Base-by-base conservation (phyloP, 2,797 vertebrate genomes). In the Morelia viridis region DNA sequence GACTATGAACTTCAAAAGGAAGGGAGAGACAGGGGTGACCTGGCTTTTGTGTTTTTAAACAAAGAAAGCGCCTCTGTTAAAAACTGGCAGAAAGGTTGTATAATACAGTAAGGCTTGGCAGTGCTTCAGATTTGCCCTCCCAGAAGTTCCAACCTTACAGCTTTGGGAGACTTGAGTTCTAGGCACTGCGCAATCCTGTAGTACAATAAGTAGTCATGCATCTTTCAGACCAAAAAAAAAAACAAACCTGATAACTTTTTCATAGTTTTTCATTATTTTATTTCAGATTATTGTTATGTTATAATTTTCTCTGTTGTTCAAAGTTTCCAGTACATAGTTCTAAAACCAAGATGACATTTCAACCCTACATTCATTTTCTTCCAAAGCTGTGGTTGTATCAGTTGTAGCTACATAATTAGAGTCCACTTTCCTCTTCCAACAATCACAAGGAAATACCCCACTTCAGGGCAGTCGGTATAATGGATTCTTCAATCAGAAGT, bases 251-350 rank as follows among this genome's bases (percentile, higher is more conserved):
- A 96, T 97, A 96, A 96, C 96, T 97, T 53, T 97, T 97, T 95
- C 95, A 87, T 95, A 94, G 96, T 97, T 94, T 97, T 97, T 93
- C 95, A 97, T 97, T 97, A 95, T 92, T 96, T 96, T 97, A 96
- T 95, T 96, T 97, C 95, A 93, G 87, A 13, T 95, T 97, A 98
- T 93, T 96, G 96, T 97, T 97, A 84, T 80, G 89, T 94, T 95
- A 90, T 91, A 1, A 94, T 95, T 93, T 95, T 91, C 83, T 94
- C 94, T 96, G 95, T 97, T 96, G 89, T 93, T 97, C 94, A 96
- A 96, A 94, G 92, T 97, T 96, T 96, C 95, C 95, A 97, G 97
- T 97, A 95, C 91, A 0, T 95, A 94, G 64, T 91, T 95, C 68
- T 22, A 71, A 90, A 91, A 58, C 8, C 90, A 94, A 68, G 76